phyloP scores from a whole-genome alignment of 2,113 vertebrate species.

The Hystrix cristata region DNA sequence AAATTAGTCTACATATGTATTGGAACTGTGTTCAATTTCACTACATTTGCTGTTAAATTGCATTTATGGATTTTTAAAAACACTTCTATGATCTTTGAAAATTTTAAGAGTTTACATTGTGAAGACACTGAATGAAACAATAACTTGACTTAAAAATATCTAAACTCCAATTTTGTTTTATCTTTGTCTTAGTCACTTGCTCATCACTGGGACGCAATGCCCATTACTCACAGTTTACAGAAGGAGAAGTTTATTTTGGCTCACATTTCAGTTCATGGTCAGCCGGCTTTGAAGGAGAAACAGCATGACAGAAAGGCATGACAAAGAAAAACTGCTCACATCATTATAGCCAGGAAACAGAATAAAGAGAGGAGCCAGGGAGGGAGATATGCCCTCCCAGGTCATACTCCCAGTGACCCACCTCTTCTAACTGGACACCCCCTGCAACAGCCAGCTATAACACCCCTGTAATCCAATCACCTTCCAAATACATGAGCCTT shows the following conservation, averaged over 20 bases:
- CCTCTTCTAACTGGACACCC: not conserved
- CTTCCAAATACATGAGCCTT: not conserved
- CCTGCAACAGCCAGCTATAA: not conserved
- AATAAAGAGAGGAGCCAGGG: not conserved
- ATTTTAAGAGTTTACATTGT: not conserved
- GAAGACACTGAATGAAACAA: slow-evolving; percentile 18
- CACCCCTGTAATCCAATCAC: not conserved
- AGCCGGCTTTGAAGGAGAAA: not conserved
- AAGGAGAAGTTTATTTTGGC: not conserved
- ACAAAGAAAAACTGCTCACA: not conserved
- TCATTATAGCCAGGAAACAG: not conserved
- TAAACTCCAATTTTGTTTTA: not conserved
- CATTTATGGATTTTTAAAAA: not conserved
- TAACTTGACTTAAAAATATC: slow-evolving; percentile 22
- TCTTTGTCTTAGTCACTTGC: not conserved
- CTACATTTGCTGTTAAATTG: not conserved
- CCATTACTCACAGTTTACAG: not conserved
- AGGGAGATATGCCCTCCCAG: not conserved
- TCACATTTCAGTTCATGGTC: not conserved
- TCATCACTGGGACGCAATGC: not conserved
- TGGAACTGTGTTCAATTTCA: not conserved
- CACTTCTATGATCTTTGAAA: slow-evolving; percentile 17
- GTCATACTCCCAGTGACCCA: not conserved
- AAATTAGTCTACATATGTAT: not conserved
- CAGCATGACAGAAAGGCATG: not conserved